phyloP scores from a whole-genome alignment of 2,113 vertebrate species.

The Camelus bactrianus region DNA sequence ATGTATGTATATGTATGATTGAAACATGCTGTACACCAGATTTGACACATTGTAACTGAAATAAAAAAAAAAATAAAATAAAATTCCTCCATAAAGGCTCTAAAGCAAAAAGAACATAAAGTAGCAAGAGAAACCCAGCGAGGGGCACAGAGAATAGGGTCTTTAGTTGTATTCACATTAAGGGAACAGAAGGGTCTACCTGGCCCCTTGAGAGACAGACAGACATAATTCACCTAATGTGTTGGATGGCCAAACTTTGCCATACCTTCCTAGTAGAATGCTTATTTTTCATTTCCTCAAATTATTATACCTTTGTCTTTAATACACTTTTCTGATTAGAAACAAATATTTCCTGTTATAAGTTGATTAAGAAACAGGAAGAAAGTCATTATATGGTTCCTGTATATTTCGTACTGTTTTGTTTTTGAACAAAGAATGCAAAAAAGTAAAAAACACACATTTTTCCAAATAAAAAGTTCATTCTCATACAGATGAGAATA shows the following conservation, averaged over 20 bases:
- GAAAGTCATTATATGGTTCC: background rate
- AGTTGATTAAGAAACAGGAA: background rate
- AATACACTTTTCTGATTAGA: background rate
- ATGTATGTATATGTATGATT: too few species aligned
- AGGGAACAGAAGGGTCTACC: background rate
- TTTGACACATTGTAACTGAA: too few species aligned
- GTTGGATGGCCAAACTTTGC: background rate
- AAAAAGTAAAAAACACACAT: background rate
- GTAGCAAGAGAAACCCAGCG: background rate
- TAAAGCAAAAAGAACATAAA: background rate
- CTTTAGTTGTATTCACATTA: background rate
- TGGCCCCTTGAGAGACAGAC: background rate
- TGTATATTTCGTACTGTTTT: background rate
- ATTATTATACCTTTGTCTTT: background rate
- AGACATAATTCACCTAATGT: background rate
- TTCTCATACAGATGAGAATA: background rate
- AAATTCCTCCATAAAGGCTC: background rate
- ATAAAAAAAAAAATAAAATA: background rate
- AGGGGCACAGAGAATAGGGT: background rate
- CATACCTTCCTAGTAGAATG: background rate
- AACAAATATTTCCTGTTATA: background rate
- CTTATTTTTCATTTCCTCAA: constrained; percentile 35
- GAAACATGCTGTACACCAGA: too few species aligned
- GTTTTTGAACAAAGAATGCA: background rate
- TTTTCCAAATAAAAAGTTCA: background rate